Percentiles rank a stretch among this genome's conserved stretches.
Conservation (phyloP, 2,797 vertebrate species). For the Distichodus sexfasciatus region DNA sequence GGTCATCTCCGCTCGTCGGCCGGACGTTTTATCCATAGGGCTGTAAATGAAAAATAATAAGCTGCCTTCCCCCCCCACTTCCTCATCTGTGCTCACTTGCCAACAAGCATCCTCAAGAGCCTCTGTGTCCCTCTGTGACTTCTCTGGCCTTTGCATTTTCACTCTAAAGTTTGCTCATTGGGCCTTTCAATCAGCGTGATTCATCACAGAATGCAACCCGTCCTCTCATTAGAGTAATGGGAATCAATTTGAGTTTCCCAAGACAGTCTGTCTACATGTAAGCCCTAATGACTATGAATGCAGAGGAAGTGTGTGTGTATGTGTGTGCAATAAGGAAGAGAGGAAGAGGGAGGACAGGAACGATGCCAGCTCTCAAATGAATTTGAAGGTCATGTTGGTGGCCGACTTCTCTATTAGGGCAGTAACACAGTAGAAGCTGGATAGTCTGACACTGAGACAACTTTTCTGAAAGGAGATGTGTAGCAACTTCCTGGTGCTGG, state of each 20-base stretch:
- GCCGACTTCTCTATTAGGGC: background rate
- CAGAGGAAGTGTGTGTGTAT: too few relatives aligned
- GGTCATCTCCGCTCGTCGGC: background rate
- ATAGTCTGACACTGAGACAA: conserved; percentile 2
- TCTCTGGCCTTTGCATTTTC: background rate
- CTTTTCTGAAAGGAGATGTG: background rate
- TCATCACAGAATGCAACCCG: conserved; percentile 10
- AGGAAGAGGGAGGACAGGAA: background rate
- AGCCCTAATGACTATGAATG: conserved; percentile 15
- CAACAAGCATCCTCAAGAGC: background rate
- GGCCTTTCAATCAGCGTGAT: conserved; percentile 18
- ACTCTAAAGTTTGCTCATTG: background rate
- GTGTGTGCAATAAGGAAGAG: background rate
- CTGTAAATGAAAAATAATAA: background rate
- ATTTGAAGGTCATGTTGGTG: conserved; percentile 22
- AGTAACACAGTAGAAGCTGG: conserved; percentile 8
- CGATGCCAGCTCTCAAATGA: conserved; percentile 1
- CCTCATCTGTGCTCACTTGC: background rate
- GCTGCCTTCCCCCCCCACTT: background rate
- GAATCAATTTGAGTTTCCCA: conserved; percentile 27
- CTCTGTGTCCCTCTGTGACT: background rate
- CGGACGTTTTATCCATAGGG: background rate
- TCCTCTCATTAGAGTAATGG: conserved; percentile 61
- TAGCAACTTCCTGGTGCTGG: background rate
- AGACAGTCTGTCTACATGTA: conserved; percentile 11